A percentile compares a stretch with the other conserved stretches of the same genome.
Evolutionary conservation across 2,113 vertebrate species (phyloP).

Genomic region (Vombatus ursinus): DNA sequence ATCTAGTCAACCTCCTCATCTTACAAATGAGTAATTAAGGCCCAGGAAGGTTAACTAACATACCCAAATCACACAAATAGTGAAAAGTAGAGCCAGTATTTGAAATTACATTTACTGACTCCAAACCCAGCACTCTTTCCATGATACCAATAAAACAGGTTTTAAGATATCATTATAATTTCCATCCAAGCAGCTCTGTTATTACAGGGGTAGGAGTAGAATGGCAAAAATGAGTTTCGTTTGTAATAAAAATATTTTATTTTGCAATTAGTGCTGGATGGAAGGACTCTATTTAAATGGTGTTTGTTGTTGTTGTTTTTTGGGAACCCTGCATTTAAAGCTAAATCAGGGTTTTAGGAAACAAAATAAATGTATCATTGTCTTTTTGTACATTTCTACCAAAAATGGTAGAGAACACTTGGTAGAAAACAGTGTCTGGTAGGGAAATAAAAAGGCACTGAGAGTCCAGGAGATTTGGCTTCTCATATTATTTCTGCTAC

Average conservation of each 20-base stretch:
- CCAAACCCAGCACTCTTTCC: background rate
- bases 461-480: background rate
- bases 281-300: background rate
- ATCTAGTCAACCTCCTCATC: background rate
- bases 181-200: background rate
- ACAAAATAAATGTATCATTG: background rate
- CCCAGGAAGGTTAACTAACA: background rate
- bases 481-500: background rate
- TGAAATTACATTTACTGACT: background rate
- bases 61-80: background rate
- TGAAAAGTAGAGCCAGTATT: background rate
- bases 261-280: background rate
- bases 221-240: background rate
- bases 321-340: background rate
- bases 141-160: background rate
- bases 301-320: background rate
- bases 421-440: background rate
- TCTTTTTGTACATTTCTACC: background rate
- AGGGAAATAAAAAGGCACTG: background rate
- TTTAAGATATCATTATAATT: background rate
- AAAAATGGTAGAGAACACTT: background rate
- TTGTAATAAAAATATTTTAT: background rate
- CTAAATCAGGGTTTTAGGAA: background rate
- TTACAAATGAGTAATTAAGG: background rate
- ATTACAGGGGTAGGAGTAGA: background rate